phyloP scores from a whole-genome alignment of 2,113 vertebrate genomes.

The Pardalotus punctatus region DNA sequence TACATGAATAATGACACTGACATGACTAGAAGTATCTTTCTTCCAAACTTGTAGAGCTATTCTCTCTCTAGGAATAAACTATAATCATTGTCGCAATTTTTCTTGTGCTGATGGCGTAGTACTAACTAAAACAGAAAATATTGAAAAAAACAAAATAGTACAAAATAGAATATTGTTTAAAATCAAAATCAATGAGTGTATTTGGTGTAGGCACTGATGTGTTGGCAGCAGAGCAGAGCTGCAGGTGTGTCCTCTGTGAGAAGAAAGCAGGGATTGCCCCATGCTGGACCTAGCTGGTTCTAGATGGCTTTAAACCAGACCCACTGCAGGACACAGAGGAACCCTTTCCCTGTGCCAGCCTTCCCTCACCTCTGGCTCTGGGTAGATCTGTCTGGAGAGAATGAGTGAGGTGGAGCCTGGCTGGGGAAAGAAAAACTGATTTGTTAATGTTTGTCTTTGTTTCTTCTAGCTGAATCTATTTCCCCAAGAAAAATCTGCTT shows the following conservation, averaged over 20 bases:
- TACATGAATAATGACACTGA: not conserved
- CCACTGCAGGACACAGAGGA: not conserved
- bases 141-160: not conserved
- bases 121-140: not conserved
- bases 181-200: fast-evolving
- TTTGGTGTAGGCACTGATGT: not conserved
- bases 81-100: not conserved
- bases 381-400: not conserved
- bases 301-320: not conserved
- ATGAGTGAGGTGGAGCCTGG: not conserved
- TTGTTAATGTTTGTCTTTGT: not conserved
- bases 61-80: not conserved
- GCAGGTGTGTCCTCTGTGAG: not conserved
- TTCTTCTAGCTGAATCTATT: not conserved
- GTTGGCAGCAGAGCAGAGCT: not conserved
- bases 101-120: not conserved
- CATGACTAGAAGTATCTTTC: not conserved
- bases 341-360: fast-evolving
- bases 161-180: not conserved
- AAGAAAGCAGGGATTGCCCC: not conserved
- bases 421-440: not conserved
- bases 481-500: not conserved
- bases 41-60: not conserved
- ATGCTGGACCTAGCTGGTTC: not conserved
- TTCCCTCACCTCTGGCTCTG: not conserved